Evolutionary conservation across 1,140 invertebrate species (phyloP).

Genomic region (Hyposmocoma kahamanoa): DNA sequence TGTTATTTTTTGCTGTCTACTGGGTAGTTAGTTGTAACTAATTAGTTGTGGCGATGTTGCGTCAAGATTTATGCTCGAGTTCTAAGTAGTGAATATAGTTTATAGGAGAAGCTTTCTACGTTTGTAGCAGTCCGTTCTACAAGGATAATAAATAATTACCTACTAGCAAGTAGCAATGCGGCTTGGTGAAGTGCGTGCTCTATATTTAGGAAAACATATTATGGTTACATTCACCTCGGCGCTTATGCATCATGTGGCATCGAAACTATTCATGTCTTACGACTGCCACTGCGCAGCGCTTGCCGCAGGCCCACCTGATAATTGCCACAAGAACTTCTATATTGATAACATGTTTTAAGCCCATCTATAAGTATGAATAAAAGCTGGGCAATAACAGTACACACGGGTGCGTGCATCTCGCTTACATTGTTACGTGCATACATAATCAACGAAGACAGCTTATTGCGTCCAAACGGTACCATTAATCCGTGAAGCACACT

Average conservation of each 20-base stretch:
- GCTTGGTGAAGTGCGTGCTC: constrained; percentile 39
- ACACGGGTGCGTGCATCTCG: too few relatives aligned
- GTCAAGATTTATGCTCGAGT: too few relatives aligned
- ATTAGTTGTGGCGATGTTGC: too few relatives aligned
- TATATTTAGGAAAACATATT: constrained; percentile 51
- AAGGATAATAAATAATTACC: too few relatives aligned
- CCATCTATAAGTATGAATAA: not conserved
- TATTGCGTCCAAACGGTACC: constrained; percentile 37
- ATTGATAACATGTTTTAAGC: not conserved
- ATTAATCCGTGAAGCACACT: constrained; percentile 34
- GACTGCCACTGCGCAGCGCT: constrained; percentile 11
- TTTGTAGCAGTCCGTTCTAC: too few relatives aligned
- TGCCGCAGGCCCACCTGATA: constrained; percentile 12
- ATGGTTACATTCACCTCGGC: constrained; percentile 50
- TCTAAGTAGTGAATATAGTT: too few relatives aligned
- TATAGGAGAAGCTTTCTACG: too few relatives aligned
- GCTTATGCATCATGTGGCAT: constrained; percentile 15
- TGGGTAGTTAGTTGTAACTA: too few relatives aligned
- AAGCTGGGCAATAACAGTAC: not conserved
- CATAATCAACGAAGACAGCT: not conserved
- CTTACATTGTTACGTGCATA: too few relatives aligned
- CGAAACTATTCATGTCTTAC: constrained; percentile 12
- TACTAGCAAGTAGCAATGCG: too few relatives aligned
- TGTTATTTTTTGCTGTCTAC: too few relatives aligned
- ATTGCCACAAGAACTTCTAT: constrained; percentile 1